Conservation (phyloP, 2,113 vertebrate genomes). For the Melanostigma gelatinosum region DNA sequence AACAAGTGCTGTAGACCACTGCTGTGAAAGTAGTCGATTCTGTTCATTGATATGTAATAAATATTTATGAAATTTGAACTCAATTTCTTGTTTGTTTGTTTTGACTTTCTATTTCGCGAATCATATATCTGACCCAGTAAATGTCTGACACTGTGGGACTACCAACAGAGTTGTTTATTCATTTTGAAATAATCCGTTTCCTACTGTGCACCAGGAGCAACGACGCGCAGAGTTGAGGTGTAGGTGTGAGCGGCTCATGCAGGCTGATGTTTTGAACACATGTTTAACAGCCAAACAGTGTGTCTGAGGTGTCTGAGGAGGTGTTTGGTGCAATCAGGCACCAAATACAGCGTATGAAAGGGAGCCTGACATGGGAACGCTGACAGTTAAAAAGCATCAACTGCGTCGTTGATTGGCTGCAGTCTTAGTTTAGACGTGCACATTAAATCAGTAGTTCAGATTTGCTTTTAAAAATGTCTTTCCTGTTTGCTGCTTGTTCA, state of each 20-base stretch:
- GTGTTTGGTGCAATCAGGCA: not conserved
- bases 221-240: not conserved
- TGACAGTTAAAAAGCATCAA: not conserved
- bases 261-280: not conserved
- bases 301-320: not conserved
- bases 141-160: not conserved
- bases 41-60: conserved; percentile 90
- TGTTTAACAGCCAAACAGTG: too few species aligned
- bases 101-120: not conserved
- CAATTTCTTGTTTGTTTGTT: not conserved
- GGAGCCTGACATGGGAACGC: not conserved
- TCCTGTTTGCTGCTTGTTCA: not conserved
- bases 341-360: not conserved
- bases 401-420: not conserved
- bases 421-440: not conserved
- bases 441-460: not conserved
- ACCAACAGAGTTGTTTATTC: not conserved
- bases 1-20: conserved; percentile 88
- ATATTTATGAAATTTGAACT: conserved; percentile 88
- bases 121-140: not conserved
- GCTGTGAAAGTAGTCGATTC: conserved; percentile 88
- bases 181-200: not conserved
- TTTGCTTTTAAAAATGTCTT: not conserved
- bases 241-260: not conserved
- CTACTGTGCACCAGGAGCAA: not conserved